These are phyloP conservation scores for Lepidurus apus DNA, from an alignment of 1,140 invertebrate genomes.

Conservation along the genomic window DNA sequence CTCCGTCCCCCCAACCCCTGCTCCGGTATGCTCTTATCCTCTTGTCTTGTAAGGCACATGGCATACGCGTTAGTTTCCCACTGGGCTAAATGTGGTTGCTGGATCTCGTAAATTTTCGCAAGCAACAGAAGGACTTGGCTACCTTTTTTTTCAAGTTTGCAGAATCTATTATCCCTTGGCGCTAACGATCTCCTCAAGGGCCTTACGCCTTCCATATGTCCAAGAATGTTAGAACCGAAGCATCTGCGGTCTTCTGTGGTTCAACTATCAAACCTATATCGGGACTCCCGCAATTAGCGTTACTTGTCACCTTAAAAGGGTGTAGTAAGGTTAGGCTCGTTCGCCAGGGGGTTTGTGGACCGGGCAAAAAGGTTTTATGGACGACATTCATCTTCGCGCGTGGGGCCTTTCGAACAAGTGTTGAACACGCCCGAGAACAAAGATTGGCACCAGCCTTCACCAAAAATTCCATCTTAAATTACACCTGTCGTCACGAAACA, in stretches of 20 bases:
- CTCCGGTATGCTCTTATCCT: no score
- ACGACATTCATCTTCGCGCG: not conserved
- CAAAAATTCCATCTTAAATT: not conserved
- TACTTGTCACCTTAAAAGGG: slow-evolving; percentile 8
- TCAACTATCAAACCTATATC: not conserved
- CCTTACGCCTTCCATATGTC: not conserved
- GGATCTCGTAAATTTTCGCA: not conserved
- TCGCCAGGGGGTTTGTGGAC: not conserved
- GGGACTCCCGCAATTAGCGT: not conserved
- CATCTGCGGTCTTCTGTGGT: not conserved
- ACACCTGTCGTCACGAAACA: not conserved
- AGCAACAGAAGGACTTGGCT: not conserved
- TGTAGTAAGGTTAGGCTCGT: not conserved
- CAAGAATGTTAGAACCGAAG: not conserved
- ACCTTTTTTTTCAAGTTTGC: not conserved
- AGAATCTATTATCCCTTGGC: slow-evolving; percentile 4
- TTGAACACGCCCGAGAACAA: not conserved
- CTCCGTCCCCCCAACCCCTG: not conserved
- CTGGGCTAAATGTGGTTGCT: not conserved
- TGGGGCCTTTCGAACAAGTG: not conserved
- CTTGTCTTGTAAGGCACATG: not conserved
- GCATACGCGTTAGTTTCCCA: not conserved
- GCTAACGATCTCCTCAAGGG: not conserved
- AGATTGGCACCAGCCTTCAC: not conserved
- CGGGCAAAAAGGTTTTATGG: not conserved